Conservation (phyloP, 2,797 vertebrate species). For the Cyclura pinguis region DNA sequence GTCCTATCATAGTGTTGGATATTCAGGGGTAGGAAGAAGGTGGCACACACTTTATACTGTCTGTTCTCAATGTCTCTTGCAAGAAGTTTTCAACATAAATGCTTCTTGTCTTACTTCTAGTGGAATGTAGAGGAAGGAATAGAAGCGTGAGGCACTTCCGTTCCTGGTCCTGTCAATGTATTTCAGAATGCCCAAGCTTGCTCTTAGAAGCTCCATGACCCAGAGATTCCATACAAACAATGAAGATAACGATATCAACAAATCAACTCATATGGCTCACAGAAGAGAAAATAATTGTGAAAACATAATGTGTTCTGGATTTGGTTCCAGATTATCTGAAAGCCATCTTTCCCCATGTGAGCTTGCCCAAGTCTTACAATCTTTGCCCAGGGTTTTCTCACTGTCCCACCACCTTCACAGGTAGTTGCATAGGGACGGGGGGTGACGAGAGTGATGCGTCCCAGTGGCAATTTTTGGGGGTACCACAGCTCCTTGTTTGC, state of each 20-base stretch:
- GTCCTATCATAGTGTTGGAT: not conserved
- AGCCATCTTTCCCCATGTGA: too few species aligned
- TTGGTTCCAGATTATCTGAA: too few species aligned
- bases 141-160: not conserved
- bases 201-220: not conserved
- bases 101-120: not conserved
- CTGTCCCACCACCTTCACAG: too few species aligned
- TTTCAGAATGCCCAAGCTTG: not conserved
- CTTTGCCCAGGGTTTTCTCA: too few species aligned
- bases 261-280: not conserved
- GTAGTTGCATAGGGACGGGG: too few species aligned
- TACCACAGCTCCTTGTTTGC: too few species aligned
- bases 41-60: not conserved
- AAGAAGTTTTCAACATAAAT: not conserved
- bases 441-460: too few species aligned
- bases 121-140: not conserved
- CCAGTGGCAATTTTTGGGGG: too few species aligned
- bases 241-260: not conserved
- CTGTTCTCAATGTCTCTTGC: not conserved
- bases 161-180: not conserved
- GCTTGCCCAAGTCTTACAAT: too few species aligned
- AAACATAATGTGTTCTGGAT: not conserved
- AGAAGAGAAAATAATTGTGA: not conserved
- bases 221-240: not conserved
- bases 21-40: not conserved